Base-by-base conservation (phyloP, 92 coral and sea anemone species). In the Epizoanthus scotinus region DNA sequence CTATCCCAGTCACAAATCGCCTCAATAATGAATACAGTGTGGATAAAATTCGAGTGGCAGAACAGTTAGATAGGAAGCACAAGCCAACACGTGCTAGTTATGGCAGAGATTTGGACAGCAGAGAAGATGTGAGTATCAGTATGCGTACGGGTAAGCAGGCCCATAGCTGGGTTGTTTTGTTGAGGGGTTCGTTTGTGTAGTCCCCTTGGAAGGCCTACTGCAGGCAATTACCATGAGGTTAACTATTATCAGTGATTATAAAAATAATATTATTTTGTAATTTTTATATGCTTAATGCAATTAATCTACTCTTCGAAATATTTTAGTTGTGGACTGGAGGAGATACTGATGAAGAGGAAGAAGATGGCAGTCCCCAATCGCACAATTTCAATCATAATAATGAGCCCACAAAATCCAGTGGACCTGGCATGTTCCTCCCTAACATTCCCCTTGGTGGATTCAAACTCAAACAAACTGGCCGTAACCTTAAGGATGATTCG, bases 41-140 rank as follows among this genome's bases (percentile, higher is more conserved):
- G 40, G 94, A 92, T 44, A 92, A 90, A 70, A 90, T 75, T 26
- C 67, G 92, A 74, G 71, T 92, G 24, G 97, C 97, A 27, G 97
- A 90, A 60, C 94, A 93, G 57, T 94, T 90, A 69, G 82, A 84
- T 1, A 92, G 83, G 71, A 83, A 85, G 36, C 90, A 92, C 77
- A 90, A 90, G 36, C 97, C 97, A 2, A 92, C 97, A 17, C 86
- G 97, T 63, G 94, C 94, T 9, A 92, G 97, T 87, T 92, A 93
- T 89, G 97, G 83, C n/a, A 87, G 82, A 13, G 86, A 93, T 19
- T 53, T 52, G 3, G 91, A 87, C 28, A 83, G 73, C 71, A 74
- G 85, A n/a, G 63, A 73, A 63, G 86, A 84, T 64, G 91, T 88
- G 52, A 79, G 88, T 84, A 56, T n/a, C n/a, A n/a, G n/a, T n/a